Evolutionary conservation across 2,113 vertebrate species (phyloP).

Genomic region (Rhynchopsitta pachyrhyncha): DNA sequence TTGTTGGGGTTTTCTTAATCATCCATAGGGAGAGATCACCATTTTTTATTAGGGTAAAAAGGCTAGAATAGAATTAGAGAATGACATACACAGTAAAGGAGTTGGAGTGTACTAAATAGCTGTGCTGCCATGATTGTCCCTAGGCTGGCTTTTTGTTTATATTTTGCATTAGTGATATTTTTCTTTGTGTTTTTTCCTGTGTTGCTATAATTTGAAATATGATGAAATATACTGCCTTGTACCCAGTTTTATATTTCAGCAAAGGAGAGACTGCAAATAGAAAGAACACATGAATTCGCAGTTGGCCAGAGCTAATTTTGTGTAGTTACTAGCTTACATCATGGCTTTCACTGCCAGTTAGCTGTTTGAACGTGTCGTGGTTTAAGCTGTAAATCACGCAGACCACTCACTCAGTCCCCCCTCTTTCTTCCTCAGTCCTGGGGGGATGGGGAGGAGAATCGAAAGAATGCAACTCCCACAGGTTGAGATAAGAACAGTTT

Average conservation of each 20-base stretch:
- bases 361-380: neutral
- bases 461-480: no score
- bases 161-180: neutral
- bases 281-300: slow-evolving; percentile 16
- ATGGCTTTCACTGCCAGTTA: neutral
- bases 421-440: no score
- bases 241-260: neutral
- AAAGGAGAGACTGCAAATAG: neutral
- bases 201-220: neutral
- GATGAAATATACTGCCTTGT: neutral
- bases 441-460: no score
- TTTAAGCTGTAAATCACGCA: no score
- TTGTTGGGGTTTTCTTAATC: neutral
- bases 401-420: no score
- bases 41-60: neutral
- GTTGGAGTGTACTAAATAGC: neutral
- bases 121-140: neutral
- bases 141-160: neutral
- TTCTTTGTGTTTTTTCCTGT: neutral
- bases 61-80: neutral
- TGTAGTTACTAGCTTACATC: neutral
- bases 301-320: neutral
- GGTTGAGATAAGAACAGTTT: no score
- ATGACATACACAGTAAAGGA: neutral
- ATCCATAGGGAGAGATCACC: neutral